Evolutionary conservation across 2,888 invertebrate genomes (phyloP).

Genomic region (Caenorhabditis drosophilae): DNA sequence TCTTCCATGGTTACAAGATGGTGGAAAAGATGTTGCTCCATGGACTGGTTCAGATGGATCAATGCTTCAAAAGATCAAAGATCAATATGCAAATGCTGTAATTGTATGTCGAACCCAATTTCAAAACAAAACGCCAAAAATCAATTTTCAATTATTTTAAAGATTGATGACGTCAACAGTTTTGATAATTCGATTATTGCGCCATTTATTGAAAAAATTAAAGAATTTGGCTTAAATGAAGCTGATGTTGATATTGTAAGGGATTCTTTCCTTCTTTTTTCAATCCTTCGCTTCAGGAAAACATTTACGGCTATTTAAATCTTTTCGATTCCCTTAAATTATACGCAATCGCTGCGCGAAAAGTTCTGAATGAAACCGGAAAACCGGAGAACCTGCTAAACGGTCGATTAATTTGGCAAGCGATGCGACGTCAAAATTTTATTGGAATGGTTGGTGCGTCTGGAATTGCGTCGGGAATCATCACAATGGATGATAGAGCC

Average conservation of each 20-base stretch:
- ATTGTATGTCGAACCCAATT: too few species aligned
- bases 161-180: conserved; percentile 57
- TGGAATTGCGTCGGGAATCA: conserved; percentile 46
- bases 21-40: conserved; percentile 65
- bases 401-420: conserved; percentile 62
- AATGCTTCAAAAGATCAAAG: conserved; percentile 65
- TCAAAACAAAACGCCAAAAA: background rate
- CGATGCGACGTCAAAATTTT: conserved; percentile 61
- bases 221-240: conserved; percentile 46
- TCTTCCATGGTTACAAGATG: conserved; percentile 58
- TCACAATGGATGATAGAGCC: conserved; percentile 52
- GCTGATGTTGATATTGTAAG: conserved; percentile 47
- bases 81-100: conserved; percentile 63
- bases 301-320: conserved; percentile 55
- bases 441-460: conserved; percentile 50
- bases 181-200: conserved; percentile 52
- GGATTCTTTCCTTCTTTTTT: conserved; percentile 31
- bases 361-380: conserved; percentile 54
- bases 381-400: conserved; percentile 53
- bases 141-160: too few species aligned
- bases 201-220: conserved; percentile 52
- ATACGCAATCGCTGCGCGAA: conserved; percentile 59
- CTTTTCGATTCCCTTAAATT: conserved; percentile 55
- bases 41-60: conserved; percentile 67
- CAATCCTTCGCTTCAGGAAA: conserved; percentile 30